Base-by-base conservation (phyloP, 2,888 invertebrate species). In the Coelinius sp. region DNA sequence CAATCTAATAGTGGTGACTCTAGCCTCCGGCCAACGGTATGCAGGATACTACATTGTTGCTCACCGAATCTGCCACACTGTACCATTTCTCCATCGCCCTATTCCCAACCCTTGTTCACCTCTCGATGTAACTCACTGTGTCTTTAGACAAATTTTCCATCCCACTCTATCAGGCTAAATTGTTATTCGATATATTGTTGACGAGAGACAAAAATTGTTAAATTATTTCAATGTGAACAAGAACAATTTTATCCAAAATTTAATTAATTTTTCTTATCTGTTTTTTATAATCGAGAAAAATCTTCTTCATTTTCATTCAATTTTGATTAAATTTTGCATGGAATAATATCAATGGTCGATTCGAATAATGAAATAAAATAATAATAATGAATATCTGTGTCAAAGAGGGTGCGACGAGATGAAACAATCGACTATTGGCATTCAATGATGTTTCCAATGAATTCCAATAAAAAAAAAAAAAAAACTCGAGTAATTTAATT, bases 1-100 rank as follows among this genome's bases (percentile, higher is more conserved):
- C 83, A 81, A 86, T 84, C 82, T 85, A 84, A 83, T 83, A 85
- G 86, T 80, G 81, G 83, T 80, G 82, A 84, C 84, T 83, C 82
- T 73, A 80, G 79, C 79, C 81, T 81, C 81, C 76, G 52, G 78
- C 72, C 75, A 76, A 75, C 70, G 76, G 77, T 75, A 76, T 77
- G 76, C 68, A 74, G 73, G 76, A 75, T 75, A 79, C 76, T 80
- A 79, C 80, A 79, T 80, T 77, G 78, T 77, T 75, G 73, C 73
- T 75, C 73, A 70, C 75, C 74, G 74, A 75, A 74, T 77, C 73
- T 68, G 63, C 70, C 66, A 38, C 53, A 69, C 31, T 53, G 12
- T 27, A 59, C 68, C 66, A 70, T 64, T 63, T 56, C 53, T 68
- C 64, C 56, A 49, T 68, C 25, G 24, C 46, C 44, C 35, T 17